phyloP scores from a whole-genome alignment of 2,888 invertebrate species.

The Crossocerus cetratus region DNA sequence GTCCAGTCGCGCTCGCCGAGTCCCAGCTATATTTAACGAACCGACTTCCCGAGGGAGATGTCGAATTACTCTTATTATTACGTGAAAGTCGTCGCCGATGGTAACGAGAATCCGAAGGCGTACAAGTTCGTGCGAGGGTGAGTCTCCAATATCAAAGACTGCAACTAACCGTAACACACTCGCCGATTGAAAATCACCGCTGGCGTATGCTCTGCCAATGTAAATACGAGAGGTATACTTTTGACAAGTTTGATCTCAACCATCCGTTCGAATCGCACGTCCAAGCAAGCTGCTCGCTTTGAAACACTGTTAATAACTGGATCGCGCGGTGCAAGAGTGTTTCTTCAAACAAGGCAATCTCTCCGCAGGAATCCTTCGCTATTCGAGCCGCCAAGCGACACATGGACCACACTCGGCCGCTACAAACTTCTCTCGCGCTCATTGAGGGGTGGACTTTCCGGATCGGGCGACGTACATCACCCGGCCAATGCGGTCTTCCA shows the following conservation, averaged over 20 bases:
- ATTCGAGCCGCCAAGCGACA: slow-evolving; percentile 57
- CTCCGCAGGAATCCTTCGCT: slow-evolving; percentile 64
- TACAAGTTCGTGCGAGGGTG: slow-evolving; percentile 69
- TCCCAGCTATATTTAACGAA: slow-evolving; percentile 33
- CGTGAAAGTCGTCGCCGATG: slow-evolving; percentile 60
- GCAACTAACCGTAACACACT: too few species aligned
- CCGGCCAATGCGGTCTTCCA: slow-evolving; percentile 69
- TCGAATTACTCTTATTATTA: slow-evolving; percentile 69
- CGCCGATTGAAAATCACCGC: too few species aligned
- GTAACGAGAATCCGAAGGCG: slow-evolving; percentile 56
- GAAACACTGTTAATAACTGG: too few species aligned
- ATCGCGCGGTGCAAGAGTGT: neutral
- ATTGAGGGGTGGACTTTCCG: slow-evolving; percentile 69
- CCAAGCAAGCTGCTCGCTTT: too few species aligned
- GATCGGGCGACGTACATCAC: slow-evolving; percentile 70
- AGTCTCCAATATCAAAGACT: slow-evolving; percentile 37
- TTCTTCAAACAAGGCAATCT: slow-evolving; percentile 20
- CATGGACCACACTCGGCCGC: slow-evolving; percentile 64
- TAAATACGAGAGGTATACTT: too few species aligned
- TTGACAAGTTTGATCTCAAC: too few species aligned
- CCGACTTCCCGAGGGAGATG: slow-evolving; percentile 48
- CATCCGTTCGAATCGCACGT: too few species aligned
- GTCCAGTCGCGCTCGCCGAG: neutral
- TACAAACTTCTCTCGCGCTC: slow-evolving; percentile 69
- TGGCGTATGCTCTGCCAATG: too few species aligned